These are phyloP conservation scores for Eilema depressum DNA, from an alignment of 2,888 invertebrate genomes.

Conservation along the genomic window DNA sequence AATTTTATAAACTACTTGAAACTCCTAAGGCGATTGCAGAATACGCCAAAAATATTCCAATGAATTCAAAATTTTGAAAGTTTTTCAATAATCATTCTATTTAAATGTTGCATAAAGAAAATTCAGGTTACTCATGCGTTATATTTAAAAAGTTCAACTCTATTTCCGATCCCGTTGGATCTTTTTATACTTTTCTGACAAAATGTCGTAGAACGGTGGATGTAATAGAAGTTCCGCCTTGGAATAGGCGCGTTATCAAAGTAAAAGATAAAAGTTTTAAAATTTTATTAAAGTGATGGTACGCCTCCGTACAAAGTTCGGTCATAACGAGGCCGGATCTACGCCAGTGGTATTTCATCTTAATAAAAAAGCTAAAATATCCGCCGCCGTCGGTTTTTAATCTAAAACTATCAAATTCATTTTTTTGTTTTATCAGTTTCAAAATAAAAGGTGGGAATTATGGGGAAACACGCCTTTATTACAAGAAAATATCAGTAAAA, in stretches of 20 bases:
- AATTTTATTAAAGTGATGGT: conserved; percentile 75
- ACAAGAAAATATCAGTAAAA: background rate
- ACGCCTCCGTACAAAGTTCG: conserved; percentile 69
- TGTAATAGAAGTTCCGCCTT: conserved; percentile 64
- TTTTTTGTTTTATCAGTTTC: background rate
- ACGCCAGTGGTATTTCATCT: conserved; percentile 43
- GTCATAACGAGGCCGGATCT: conserved; percentile 63
- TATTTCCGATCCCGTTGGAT: conserved; percentile 42
- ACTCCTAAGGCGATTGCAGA: background rate
- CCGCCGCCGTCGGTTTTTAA: conserved; percentile 25
- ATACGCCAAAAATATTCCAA: background rate
- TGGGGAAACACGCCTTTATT: background rate
- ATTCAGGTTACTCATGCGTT: conserved; percentile 26
- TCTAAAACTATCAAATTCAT: conserved; percentile 28
- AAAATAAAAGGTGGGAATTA: background rate
- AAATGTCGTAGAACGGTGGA: conserved; percentile 48
- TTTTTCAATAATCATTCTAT: background rate
- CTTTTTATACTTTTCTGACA: conserved; percentile 50
- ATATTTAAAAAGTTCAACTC: conserved; percentile 41
- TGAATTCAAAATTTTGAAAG: background rate
- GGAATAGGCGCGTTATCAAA: conserved; percentile 72
- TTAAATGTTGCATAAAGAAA: conserved; percentile 20
- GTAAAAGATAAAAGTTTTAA: conserved; percentile 80
- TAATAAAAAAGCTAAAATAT: conserved; percentile 39
- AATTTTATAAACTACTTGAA: background rate